phyloP scores from a whole-genome alignment of 2,113 vertebrate species.

The Notechis scutatus region DNA sequence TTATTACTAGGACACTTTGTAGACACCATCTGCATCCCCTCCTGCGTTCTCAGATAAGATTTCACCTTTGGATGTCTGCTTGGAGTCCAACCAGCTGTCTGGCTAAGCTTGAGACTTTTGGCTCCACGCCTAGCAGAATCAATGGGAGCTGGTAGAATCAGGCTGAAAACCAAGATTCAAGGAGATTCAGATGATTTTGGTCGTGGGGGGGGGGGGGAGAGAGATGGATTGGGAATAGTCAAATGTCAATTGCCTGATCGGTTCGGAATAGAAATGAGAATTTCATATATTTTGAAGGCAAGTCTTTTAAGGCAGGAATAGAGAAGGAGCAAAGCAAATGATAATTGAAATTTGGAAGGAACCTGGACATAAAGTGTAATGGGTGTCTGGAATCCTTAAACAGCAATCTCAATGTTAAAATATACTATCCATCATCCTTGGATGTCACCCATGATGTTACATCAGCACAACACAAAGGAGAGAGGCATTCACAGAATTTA shows the following conservation, averaged over 20 bases:
- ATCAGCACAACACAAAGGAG: neutral
- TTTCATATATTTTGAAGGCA: neutral
- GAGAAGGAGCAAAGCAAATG: neutral
- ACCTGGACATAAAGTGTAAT: neutral
- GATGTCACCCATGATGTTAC: neutral
- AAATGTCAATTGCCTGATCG: neutral
- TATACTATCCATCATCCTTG: neutral
- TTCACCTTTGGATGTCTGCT: conserved; percentile 45
- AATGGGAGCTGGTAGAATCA: neutral
- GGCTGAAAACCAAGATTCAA: neutral
- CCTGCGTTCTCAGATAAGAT: conserved; percentile 55
- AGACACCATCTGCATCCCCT: conserved; percentile 26
- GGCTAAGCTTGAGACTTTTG: neutral
- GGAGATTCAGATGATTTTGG: conserved; percentile 1
- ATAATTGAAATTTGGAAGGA: neutral
- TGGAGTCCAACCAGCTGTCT: conserved; percentile 30
- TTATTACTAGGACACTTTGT: conserved; percentile 16
- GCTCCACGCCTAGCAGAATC: conserved; percentile 20
- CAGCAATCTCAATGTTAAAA: neutral
- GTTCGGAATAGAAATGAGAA: neutral
- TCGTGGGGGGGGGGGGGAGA: neutral
- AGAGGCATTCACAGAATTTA: neutral
- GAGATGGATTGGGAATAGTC: neutral
- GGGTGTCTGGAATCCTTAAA: neutral
- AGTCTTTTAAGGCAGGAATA: neutral